A percentile compares a stretch with the other conserved stretches of the same genome.
Conservation (phyloP, 2,113 vertebrate genomes). For the Tupaia chinensis region DNA sequence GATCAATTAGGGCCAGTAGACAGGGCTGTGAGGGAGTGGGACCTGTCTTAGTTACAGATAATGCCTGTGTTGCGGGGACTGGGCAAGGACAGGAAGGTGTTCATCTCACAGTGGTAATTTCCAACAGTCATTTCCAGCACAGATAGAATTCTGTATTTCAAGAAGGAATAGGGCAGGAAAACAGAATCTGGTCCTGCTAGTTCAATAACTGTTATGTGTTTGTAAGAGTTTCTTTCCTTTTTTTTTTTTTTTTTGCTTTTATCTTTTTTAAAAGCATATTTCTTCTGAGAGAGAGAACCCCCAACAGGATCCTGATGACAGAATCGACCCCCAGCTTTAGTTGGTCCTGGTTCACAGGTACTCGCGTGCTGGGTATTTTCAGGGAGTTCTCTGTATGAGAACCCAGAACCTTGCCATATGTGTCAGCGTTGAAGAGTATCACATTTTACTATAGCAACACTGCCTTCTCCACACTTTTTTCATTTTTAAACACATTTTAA, state of each 20-base stretch:
- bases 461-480: neutral
- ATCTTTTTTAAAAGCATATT: no score
- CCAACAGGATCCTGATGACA: no score
- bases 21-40: slow-evolving; percentile 3
- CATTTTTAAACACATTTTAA: neutral
- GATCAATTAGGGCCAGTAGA: slow-evolving; percentile 42
- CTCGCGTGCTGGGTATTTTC: no score
- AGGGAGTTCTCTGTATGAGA: no score
- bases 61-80: neutral
- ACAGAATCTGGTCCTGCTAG: neutral
- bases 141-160: neutral
- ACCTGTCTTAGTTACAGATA: slow-evolving; percentile 31
- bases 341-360: no score
- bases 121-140: slow-evolving; percentile 38
- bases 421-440: no score
- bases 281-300: no score
- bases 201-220: neutral
- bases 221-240: neutral
- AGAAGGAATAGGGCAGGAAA: neutral
- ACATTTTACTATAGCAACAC: no score
- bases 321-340: no score
- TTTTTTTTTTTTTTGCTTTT: no score
- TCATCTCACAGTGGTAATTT: neutral
- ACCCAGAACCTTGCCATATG: no score
- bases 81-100: no score